Base-by-base conservation (phyloP, 92 coral and sea anemone species). In the Epizoanthus stellaris region DNA sequence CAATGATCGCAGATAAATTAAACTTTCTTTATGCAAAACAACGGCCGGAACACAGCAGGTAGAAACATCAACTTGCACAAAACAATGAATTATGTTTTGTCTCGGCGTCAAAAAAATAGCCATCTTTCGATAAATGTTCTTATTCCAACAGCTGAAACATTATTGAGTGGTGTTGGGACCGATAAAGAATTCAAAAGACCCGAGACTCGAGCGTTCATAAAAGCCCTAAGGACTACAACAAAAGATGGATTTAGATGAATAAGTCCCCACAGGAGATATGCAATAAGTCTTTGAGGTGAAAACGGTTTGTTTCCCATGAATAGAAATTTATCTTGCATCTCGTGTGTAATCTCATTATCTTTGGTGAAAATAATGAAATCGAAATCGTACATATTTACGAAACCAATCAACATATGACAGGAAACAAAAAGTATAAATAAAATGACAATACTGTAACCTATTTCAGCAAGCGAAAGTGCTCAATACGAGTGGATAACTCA, bases 381-480 rank as follows among this genome's bases (percentile, higher is more conserved):
- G 67, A 76, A 58, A 34, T 76, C 45, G 67, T 40, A n/a, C 23
- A 64, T 5, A 58, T 39, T 39, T 59, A 76, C 58, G 34, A 76
- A 16, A 34, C 60, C 56, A 76, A 54, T 58, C 81, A 75, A 75
- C 67, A 52, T 49, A 6, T 76, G 53, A 76, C 58, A 25, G 43
- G 47, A 4, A 71, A 75, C 40, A 11, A 16, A 56, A 15, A 5
- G 10, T 38, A 56, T 56, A 36, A 57, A 17, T 60, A 58, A 47
- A 76, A 76, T 25, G 38, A 45, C 17, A 56, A 76, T 30, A 54
- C 58, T 58, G 57, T 74, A 34, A 73, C 23, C 21, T 13, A 30
- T 56, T 57, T 36, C 23, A 38, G 34, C 17, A 36, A 34, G 49
- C 16, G 49, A 34, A 15, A 6, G 20, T 20, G 10, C 4, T 30